Evolutionary conservation across 2,797 vertebrate genomes (phyloP).

Genomic region (Rhynchotus rufescens): DNA sequence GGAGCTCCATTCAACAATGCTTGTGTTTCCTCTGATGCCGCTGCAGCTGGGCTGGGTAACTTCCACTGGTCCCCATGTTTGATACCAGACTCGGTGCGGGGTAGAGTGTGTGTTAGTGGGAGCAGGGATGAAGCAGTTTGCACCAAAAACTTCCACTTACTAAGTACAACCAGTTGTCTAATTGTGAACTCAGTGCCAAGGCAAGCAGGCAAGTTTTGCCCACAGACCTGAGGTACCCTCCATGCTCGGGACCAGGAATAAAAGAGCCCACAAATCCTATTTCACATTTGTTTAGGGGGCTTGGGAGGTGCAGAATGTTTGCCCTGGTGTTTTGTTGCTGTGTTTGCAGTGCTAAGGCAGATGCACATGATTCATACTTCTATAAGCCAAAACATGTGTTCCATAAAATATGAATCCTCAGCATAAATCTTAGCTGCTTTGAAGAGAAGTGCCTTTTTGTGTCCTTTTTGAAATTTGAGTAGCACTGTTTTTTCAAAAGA

Average conservation of each 20-base stretch:
- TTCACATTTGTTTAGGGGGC: neutral
- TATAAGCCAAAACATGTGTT: conserved; percentile 30
- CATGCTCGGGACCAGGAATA: neutral
- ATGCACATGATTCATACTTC: neutral
- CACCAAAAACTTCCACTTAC: rapidly evolving
- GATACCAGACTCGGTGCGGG: rapidly evolving
- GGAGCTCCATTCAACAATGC: neutral
- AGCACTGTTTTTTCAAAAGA: neutral
- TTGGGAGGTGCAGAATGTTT: neutral
- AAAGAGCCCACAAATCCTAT: neutral
- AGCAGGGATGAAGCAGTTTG: neutral
- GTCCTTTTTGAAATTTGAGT: conserved; percentile 37
- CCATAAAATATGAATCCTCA: conserved; percentile 32
- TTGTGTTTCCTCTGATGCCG: neutral
- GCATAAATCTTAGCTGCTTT: conserved; percentile 33
- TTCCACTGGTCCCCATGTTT: neutral
- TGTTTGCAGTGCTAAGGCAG: neutral
- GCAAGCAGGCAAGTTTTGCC: neutral
- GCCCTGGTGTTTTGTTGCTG: neutral
- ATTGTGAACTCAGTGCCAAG: neutral
- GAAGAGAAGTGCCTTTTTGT: neutral
- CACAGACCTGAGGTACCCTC: neutral
- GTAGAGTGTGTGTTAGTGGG: neutral
- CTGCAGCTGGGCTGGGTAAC: neutral
- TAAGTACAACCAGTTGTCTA: neutral